phyloP scores from a whole-genome alignment of 2,888 invertebrate species.

The Lithophane ornitopus region DNA sequence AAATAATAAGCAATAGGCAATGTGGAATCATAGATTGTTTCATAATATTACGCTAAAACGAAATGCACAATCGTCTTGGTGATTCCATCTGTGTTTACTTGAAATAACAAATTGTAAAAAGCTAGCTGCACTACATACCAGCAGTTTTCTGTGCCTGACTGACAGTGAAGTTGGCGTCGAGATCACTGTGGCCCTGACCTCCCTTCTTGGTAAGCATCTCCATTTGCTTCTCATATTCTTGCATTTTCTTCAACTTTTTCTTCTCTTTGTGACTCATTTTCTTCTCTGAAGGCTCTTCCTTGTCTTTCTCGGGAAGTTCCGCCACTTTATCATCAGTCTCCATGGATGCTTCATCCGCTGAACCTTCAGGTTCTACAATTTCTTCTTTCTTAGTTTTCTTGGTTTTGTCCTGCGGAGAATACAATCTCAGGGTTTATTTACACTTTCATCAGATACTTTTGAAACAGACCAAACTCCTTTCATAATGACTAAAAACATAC shows the following conservation, averaged over 20 bases:
- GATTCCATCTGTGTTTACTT: not conserved
- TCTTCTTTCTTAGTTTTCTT: constrained; percentile 71
- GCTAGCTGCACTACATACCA: constrained; percentile 76
- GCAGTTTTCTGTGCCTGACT: constrained; percentile 95
- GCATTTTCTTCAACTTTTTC: constrained; percentile 96
- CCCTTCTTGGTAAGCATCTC: constrained; percentile 96
- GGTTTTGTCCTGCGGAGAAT: constrained; percentile 78
- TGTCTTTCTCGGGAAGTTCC: constrained; percentile 72
- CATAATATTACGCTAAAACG: constrained; percentile 2
- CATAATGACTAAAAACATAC: constrained; percentile 59
- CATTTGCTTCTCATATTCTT: constrained; percentile 97
- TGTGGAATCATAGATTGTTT: not conserved
- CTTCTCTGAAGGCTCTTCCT: constrained; percentile 90
- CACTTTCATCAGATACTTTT: not conserved
- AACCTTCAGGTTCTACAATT: constrained; percentile 69
- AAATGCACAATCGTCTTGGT: not conserved
- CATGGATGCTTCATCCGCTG: constrained; percentile 72
- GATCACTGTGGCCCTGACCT: constrained; percentile 96
- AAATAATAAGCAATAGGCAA: not conserved
- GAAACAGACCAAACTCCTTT: not conserved
- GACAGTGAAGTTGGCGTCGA: constrained; percentile 98
- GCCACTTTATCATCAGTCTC: constrained; percentile 77
- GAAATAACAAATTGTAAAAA: not conserved
- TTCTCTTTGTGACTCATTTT: constrained; percentile 97
- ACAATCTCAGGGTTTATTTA: not conserved